Base-by-base conservation (phyloP, 1,140 invertebrate genomes). In the Chironomus tepperi region DNA sequence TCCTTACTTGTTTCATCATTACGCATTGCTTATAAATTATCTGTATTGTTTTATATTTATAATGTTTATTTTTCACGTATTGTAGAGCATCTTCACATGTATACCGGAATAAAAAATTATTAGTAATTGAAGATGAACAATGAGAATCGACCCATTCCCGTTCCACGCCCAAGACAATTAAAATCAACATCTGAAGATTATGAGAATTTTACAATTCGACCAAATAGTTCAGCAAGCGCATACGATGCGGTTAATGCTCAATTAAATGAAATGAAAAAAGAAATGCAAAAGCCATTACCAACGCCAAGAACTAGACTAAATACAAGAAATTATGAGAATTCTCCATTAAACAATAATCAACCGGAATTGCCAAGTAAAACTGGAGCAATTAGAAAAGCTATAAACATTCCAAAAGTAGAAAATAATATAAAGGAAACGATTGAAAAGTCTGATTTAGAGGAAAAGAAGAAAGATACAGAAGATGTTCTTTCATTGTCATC, bases 81-180 rank as follows among this genome's bases (percentile, higher is more conserved):
- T 57, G 12, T 10, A 47, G 15, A 57, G 15, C 19, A 18, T 70
- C 65, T 19, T 70, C 65, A 70, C 18, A 18, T 18, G 6, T 16
- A 70, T 70, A 12, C 16, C n/a, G 65, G 18, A 15, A n/a, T 21
- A 70, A 9, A 19, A 70, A 8, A 70, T 70, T 19, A 19, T 7
- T 8, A 70, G 18, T 70, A 70, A 70, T 18, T 70, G 18, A 67
- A 70, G 65, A 70, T 70, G 65, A 70, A 16, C 18, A 16, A 70
- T 7, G 65, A 21, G 16, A 21, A 70, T 7, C 16, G 65, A 10
- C 65, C 65, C 16, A 16, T 70, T 70, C 65, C 65, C 10, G 18
- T 18, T 18, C 65, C 65, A 70, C 65, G 65, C 16, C 65, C 65
- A 16, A 70, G 65, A 70, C 65, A 70, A 70, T 70, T 21, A 10